phyloP scores from a whole-genome alignment of 2,888 invertebrate genomes.

The Cyclophora albipunctata region DNA sequence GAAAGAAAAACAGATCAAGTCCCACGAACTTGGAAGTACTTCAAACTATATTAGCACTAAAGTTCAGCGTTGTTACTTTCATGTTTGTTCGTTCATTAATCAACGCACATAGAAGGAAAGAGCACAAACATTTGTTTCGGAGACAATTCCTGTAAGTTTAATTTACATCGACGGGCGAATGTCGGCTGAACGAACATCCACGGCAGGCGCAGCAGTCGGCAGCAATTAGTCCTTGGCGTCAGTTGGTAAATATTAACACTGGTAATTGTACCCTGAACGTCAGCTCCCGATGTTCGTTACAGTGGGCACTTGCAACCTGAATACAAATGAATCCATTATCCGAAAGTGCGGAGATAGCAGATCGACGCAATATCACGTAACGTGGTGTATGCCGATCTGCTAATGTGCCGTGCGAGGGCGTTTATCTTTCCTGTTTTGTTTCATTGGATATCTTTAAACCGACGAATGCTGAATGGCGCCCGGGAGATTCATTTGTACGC shows the following conservation, averaged over 20 bases:
- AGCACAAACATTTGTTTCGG: slow-evolving; percentile 2
- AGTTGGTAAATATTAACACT: slow-evolving; percentile 73
- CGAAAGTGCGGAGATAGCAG: slow-evolving; percentile 60
- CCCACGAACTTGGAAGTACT: too few relatives aligned
- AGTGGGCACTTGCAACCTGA: slow-evolving; percentile 63
- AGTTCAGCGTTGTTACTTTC: too few relatives aligned
- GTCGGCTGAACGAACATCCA: slow-evolving; percentile 8
- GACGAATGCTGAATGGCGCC: too few relatives aligned
- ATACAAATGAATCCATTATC: slow-evolving; percentile 74
- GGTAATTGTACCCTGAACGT: slow-evolving; percentile 70
- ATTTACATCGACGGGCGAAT: background rate
- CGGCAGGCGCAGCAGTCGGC: slow-evolving; percentile 34
- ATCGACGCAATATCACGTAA: slow-evolving; percentile 56
- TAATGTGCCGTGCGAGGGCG: slow-evolving; percentile 26
- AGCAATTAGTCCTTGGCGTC: slow-evolving; percentile 68
- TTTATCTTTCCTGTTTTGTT: slow-evolving; percentile 14
- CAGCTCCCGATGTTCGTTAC: slow-evolving; percentile 71
- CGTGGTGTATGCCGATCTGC: slow-evolving; percentile 36
- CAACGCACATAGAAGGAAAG: too few relatives aligned
- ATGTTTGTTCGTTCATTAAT: too few relatives aligned
- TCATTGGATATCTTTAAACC: background rate
- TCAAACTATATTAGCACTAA: too few relatives aligned
- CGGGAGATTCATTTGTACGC: too few relatives aligned
- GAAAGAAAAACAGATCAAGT: too few relatives aligned
- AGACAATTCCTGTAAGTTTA: slow-evolving; percentile 6